Evolutionary conservation across 2,113 vertebrate species (phyloP).

Genomic region (Crotophaga sulcirostris): DNA sequence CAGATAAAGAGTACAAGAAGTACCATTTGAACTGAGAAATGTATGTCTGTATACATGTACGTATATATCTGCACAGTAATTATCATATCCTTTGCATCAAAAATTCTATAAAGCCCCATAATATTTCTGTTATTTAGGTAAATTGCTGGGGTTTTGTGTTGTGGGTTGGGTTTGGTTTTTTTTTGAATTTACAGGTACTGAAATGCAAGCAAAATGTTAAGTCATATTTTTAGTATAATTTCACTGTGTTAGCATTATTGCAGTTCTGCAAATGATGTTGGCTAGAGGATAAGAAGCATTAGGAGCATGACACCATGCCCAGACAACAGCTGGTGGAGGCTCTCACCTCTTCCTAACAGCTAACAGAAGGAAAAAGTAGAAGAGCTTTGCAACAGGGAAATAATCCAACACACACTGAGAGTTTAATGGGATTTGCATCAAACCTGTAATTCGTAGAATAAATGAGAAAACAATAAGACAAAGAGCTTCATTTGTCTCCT

Average conservation of each 20-base stretch:
- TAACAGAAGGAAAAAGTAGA: neutral
- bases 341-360: neutral
- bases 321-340: conserved; percentile 16
- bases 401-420: neutral
- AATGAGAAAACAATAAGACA: neutral
- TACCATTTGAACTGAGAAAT: neutral
- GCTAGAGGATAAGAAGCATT: neutral
- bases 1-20: neutral
- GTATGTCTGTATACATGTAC: neutral
- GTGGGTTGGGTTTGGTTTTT: too few relatives aligned
- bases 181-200: neutral
- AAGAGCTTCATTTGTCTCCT: neutral
- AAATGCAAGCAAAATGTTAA: neutral
- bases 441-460: neutral
- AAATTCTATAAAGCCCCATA: neutral
- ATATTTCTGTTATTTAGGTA: neutral
- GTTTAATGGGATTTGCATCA: neutral
- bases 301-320: neutral
- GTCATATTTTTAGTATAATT: neutral
- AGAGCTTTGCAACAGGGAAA: neutral
- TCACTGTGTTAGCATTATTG: neutral
- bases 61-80: neutral
- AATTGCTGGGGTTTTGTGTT: neutral
- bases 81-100: neutral
- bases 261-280: neutral